These are phyloP conservation scores for Stictonetta naevosa DNA, from an alignment of 2,113 vertebrate genomes.

Conservation along the genomic window DNA sequence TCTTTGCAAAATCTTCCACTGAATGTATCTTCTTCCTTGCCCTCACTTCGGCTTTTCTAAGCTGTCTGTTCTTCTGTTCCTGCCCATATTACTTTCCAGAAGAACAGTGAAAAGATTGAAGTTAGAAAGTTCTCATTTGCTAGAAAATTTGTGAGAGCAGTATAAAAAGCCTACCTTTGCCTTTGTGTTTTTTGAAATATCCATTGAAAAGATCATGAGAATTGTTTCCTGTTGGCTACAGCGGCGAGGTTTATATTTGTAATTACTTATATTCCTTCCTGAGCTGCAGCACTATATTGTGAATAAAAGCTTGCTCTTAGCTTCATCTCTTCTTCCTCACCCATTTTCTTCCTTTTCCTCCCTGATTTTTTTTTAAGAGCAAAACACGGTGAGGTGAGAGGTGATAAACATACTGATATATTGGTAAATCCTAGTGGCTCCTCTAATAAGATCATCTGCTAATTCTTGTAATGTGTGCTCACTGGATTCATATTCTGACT, in stretches of 20 bases:
- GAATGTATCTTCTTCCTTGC: background rate
- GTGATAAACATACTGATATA: background rate
- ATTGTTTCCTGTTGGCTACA: background rate
- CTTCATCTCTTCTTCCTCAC: background rate
- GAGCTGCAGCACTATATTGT: background rate
- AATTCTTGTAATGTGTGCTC: background rate
- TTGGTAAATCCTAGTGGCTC: conserved; percentile 2
- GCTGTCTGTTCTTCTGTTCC: background rate
- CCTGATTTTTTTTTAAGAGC: background rate
- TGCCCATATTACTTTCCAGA: conserved; percentile 1
- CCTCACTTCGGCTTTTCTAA: background rate
- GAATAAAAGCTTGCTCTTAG: background rate
- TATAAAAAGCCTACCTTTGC: background rate
- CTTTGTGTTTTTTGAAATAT: background rate
- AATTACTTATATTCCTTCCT: background rate
- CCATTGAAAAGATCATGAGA: background rate
- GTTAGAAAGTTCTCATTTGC: background rate
- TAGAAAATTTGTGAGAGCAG: background rate
- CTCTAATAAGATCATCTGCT: background rate
- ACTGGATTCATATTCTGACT: background rate
- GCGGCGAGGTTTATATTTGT: background rate
- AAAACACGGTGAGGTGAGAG: background rate
- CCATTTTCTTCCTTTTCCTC: background rate
- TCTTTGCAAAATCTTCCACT: conserved; percentile 2
- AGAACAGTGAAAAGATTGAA: background rate